Conservation (phyloP, 2,113 vertebrate genomes). For the Mobula birostris region DNA sequence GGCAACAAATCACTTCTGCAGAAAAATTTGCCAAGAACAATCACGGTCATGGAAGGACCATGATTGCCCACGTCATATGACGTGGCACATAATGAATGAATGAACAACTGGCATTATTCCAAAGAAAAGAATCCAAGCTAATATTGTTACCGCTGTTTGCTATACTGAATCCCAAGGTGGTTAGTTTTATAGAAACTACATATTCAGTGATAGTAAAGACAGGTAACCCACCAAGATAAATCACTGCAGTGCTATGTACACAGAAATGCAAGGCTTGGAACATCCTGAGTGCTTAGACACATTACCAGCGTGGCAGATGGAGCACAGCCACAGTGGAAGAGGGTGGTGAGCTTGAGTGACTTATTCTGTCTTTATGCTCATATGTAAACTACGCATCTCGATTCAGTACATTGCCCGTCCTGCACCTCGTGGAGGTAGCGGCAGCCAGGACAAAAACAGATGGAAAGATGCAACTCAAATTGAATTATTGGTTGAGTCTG, state of each 20-base stretch:
- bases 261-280: not conserved
- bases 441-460: conserved; percentile 8
- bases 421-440: conserved; percentile 32
- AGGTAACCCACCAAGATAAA: not conserved
- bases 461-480: not conserved
- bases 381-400: conserved; percentile 16
- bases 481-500: not conserved
- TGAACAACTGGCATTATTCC: not conserved
- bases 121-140: not conserved
- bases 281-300: not conserved
- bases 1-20: too few relatives aligned
- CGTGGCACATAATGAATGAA: too few relatives aligned
- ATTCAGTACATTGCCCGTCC: conserved; percentile 36
- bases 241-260: not conserved
- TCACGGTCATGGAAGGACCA: too few relatives aligned
- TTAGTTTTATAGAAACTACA: not conserved
- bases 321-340: not conserved
- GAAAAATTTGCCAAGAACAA: too few relatives aligned
- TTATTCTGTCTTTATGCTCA: not conserved
- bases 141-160: conserved; percentile 32
- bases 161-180: conserved; percentile 25
- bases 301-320: not conserved
- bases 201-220: not conserved
- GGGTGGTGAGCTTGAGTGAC: not conserved
- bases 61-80: too few relatives aligned